Percentiles rank a stretch among this genome's conserved stretches.
Evolutionary conservation across 2,797 vertebrate species (phyloP).

Genomic region (Chelidonichthys spinosus): DNA sequence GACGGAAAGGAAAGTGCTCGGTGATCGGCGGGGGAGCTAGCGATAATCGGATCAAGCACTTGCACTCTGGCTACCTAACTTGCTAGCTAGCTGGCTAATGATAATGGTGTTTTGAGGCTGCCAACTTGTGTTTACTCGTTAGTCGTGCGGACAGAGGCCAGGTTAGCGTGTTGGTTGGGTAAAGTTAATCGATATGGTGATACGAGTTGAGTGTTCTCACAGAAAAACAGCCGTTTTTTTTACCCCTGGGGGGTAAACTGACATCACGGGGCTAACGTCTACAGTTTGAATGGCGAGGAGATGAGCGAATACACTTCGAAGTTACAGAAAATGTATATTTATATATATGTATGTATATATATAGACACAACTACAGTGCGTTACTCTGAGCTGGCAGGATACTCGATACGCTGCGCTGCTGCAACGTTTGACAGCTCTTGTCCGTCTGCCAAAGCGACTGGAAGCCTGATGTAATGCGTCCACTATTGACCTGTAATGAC

Average conservation of each 20-base stretch:
- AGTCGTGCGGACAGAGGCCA: too few species aligned
- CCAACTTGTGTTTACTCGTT: slow-evolving; percentile 16
- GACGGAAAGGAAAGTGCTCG: slow-evolving; percentile 53
- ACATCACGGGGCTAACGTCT: neutral
- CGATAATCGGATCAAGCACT: slow-evolving; percentile 69
- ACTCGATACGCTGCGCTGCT: slow-evolving; percentile 5
- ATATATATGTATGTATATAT: too few species aligned
- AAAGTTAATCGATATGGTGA: neutral
- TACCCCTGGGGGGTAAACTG: neutral
- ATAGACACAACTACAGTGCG: neutral
- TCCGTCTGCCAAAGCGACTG: neutral
- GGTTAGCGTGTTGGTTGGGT: neutral
- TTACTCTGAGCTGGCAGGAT: neutral
- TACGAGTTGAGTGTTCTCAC: neutral
- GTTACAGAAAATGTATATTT: neutral
- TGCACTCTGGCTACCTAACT: slow-evolving; percentile 42
- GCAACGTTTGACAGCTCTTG: slow-evolving; percentile 14
- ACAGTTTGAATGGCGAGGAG: neutral
- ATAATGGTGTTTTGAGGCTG: neutral
- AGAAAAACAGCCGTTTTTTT: neutral
- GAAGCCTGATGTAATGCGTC: neutral
- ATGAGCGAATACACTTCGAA: neutral
- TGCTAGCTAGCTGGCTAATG: slow-evolving; percentile 63
- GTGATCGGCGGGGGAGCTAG: slow-evolving; percentile 31
- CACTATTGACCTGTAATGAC: neutral